phyloP scores from a whole-genome alignment of 2,113 vertebrate species.

The Gadus chalcogrammus region DNA sequence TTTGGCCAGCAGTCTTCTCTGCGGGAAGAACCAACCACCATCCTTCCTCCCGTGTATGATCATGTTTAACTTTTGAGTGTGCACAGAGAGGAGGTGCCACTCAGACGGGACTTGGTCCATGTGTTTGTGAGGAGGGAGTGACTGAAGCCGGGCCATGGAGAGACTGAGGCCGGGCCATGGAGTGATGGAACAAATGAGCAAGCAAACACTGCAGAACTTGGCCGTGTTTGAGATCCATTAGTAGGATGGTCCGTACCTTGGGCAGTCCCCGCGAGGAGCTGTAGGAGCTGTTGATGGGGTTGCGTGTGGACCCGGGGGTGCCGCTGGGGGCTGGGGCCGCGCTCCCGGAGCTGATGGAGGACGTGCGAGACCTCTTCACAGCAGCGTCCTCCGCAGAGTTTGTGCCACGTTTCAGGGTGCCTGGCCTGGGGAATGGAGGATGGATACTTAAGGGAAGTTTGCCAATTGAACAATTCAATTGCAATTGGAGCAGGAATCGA shows the following conservation, averaged over 20 bases:
- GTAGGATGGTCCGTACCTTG: constrained; percentile 70
- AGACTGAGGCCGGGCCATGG: no score
- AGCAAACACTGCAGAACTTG: background rate
- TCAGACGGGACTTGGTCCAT: no score
- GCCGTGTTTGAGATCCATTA: background rate
- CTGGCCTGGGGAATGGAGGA: constrained; percentile 69
- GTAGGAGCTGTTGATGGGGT: constrained; percentile 91
- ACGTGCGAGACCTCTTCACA: constrained; percentile 86
- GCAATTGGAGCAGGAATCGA: no score
- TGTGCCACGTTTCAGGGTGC: constrained; percentile 82
- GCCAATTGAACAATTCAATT: no score
- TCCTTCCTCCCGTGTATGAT: no score
- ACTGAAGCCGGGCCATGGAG: no score
- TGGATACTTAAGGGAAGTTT: background rate
- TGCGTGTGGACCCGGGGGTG: constrained; percentile 79
- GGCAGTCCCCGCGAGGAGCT: constrained; percentile 81
- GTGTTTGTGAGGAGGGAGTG: no score
- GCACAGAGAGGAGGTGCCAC: no score
- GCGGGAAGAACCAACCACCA: no score
- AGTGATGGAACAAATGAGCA: no score
- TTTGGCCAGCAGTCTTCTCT: no score
- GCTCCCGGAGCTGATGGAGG: constrained; percentile 81
- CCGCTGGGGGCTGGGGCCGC: constrained; percentile 67
- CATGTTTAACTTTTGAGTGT: no score
- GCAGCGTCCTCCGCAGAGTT: constrained; percentile 76